A percentile compares a stretch with the other conserved stretches of the same genome.
phyloP scores from a whole-genome alignment of 1,140 invertebrate genomes.

The Drosophila repletoides region DNA sequence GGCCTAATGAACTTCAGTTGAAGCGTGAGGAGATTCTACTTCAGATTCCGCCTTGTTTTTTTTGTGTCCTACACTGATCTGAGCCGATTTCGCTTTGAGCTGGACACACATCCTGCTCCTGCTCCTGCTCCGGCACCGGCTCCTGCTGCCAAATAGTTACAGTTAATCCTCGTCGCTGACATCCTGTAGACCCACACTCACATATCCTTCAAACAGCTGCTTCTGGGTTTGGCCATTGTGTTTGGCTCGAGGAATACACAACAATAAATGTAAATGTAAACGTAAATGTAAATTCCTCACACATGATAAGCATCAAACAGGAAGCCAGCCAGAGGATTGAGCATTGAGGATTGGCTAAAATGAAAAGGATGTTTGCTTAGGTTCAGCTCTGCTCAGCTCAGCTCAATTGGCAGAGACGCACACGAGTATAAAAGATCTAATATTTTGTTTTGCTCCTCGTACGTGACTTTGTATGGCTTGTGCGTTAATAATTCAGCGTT shows the following conservation, averaged over 20 bases:
- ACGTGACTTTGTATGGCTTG: conserved; percentile 66
- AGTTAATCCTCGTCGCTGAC: conserved; percentile 41
- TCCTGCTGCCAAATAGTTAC: background rate
- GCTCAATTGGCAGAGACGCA: conserved; percentile 19
- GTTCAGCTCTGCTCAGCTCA: too few species aligned
- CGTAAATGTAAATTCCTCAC: conserved; percentile 40
- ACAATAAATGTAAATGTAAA: too few species aligned
- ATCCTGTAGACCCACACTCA: conserved; percentile 41
- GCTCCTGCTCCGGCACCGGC: too few species aligned
- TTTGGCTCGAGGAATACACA: conserved; percentile 23
- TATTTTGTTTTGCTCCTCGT: conserved; percentile 29
- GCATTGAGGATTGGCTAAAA: conserved; percentile 48
- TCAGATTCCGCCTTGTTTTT: too few species aligned
- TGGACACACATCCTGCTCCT: conserved; percentile 40
- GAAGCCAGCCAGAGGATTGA: conserved; percentile 43
- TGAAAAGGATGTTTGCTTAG: conserved; percentile 72
- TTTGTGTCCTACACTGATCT: background rate
- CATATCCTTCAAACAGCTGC: conserved; percentile 31
- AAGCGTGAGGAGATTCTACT: background rate
- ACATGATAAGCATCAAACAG: conserved; percentile 68
- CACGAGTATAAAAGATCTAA: background rate
- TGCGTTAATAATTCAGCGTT: conserved; percentile 32
- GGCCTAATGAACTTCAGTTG: background rate
- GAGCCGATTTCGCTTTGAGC: conserved; percentile 9
- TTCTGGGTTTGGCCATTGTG: conserved; percentile 41